Percentiles rank a stretch among this genome's conserved stretches.
phyloP scores from a whole-genome alignment of 2,888 invertebrate genomes.

The Keiferia lycopersicella region DNA sequence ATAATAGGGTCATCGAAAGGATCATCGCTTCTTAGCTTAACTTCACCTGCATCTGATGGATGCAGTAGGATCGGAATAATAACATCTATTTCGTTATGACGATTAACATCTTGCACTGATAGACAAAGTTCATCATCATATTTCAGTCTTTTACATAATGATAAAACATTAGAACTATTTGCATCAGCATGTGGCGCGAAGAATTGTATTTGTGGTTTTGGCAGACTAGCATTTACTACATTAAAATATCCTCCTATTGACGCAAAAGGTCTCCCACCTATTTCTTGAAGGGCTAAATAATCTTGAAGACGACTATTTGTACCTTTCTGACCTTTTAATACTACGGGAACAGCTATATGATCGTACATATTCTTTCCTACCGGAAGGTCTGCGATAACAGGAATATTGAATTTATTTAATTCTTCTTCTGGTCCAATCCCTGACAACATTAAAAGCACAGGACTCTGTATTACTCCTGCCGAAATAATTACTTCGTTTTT shows the following conservation, averaged over 20 bases:
- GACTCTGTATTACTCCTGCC: conserved; percentile 62
- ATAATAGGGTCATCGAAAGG: conserved; percentile 33
- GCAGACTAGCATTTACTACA: conserved; percentile 23
- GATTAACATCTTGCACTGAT: conserved; percentile 30
- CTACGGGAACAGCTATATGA: conserved; percentile 50
- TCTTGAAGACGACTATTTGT: conserved; percentile 36
- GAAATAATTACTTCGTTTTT: conserved; percentile 63
- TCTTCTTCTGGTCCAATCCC: conserved; percentile 62
- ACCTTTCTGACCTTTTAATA: conserved; percentile 56
- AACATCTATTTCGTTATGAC: conserved; percentile 29
- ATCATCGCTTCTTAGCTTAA: conserved; percentile 32
- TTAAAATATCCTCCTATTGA: conserved; percentile 33
- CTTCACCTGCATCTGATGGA: conserved; percentile 34
- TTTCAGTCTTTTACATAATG: conserved; percentile 28
- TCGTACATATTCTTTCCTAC: conserved; percentile 69
- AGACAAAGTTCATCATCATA: conserved; percentile 24
- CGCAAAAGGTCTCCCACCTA: conserved; percentile 37
- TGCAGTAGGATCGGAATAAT: conserved; percentile 30
- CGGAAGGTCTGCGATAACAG: conserved; percentile 56
- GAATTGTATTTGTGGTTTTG: conserved; percentile 33
- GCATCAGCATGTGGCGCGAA: conserved; percentile 29
- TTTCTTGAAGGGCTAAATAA: conserved; percentile 39
- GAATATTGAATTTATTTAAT: conserved; percentile 49
- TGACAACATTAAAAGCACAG: conserved; percentile 66
- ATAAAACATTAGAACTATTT: conserved; percentile 15